phyloP scores from a whole-genome alignment of 2,888 invertebrate genomes.

The Ectemnius lituratus region DNA sequence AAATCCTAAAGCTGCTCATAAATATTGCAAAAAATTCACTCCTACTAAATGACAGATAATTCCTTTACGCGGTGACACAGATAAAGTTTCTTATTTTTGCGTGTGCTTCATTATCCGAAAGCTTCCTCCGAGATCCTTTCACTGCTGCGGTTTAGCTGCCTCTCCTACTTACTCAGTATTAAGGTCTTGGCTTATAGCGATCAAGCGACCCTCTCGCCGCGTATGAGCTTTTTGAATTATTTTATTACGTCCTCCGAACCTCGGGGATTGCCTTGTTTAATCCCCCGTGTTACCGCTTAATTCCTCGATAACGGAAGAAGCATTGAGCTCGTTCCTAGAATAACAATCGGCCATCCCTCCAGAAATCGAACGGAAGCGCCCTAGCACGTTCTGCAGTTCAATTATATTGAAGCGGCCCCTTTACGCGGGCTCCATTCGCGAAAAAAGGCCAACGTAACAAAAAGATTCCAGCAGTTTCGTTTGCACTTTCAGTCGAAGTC shows the following conservation, averaged over 20 bases:
- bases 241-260: constrained; percentile 39
- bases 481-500: constrained; percentile 15
- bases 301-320: constrained; percentile 58
- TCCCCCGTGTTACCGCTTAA: constrained; percentile 55
- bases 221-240: constrained; percentile 41
- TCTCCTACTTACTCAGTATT: too few species aligned
- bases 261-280: constrained; percentile 49
- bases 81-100: too few species aligned
- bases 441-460: constrained; percentile 45
- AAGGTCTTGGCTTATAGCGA: background rate
- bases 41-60: too few species aligned
- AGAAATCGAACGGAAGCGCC: constrained; percentile 21
- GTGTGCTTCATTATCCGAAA: too few species aligned
- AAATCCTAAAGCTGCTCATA: too few species aligned
- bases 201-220: background rate
- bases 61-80: too few species aligned
- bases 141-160: too few species aligned
- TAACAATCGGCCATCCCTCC: constrained; percentile 50
- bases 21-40: too few species aligned
- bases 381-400: constrained; percentile 52
- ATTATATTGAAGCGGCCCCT: constrained; percentile 49
- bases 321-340: constrained; percentile 48
- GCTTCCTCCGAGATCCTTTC: too few species aligned
- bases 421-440: constrained; percentile 20
- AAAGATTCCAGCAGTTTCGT: constrained; percentile 28